Conservation (phyloP, 2,888 invertebrate species). For the Ceraclea dissimilis region DNA sequence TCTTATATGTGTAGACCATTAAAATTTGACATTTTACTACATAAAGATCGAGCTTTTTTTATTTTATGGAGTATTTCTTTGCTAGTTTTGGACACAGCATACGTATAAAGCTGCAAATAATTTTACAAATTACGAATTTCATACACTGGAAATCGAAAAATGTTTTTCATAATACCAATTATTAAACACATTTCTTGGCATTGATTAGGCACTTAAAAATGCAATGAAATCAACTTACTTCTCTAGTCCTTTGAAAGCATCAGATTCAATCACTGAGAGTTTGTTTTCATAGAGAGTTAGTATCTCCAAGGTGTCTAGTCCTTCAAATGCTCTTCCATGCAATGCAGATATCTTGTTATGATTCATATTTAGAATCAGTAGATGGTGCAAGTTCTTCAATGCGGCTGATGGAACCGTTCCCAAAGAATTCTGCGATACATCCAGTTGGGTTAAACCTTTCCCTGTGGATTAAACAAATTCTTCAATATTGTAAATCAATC, state of each 20-base stretch:
- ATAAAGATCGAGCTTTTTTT: too few species aligned
- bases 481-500: neutral
- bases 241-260: slow-evolving; percentile 80
- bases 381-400: slow-evolving; percentile 70
- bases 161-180: too few species aligned
- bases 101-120: too few species aligned
- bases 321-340: slow-evolving; percentile 76
- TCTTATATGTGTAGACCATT: too few species aligned
- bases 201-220: too few species aligned
- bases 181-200: too few species aligned
- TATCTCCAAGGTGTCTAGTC: slow-evolving; percentile 79
- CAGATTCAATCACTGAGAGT: slow-evolving; percentile 68
- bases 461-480: slow-evolving; percentile 42
- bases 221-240: slow-evolving; percentile 61
- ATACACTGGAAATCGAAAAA: too few species aligned
- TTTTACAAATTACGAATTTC: too few species aligned
- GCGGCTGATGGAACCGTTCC: slow-evolving; percentile 73
- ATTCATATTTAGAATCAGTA: slow-evolving; percentile 82
- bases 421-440: slow-evolving; percentile 80
- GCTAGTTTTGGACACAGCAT: too few species aligned
- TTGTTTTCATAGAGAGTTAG: slow-evolving; percentile 82
- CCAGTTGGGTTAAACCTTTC: slow-evolving; percentile 79
- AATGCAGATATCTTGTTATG: slow-evolving; percentile 77
- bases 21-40: too few species aligned
- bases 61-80: too few species aligned